Evolutionary conservation across 2,888 invertebrate genomes (phyloP), one percentile per base, ranked within the genome.

Genomic region (Eilema sororculum): DNA sequence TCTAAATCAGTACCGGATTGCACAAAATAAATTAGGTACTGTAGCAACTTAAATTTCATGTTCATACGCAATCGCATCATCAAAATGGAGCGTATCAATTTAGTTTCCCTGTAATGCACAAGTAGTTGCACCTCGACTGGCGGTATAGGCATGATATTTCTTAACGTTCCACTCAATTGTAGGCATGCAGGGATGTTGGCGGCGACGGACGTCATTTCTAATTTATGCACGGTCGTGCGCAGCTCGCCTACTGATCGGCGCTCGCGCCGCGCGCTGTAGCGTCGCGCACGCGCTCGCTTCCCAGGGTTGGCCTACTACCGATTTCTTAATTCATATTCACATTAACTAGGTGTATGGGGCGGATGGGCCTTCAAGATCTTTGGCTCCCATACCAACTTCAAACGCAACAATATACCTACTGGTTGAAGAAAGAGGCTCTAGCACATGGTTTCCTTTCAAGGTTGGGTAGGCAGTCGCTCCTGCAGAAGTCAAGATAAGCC

Each of bases 221-320:
- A 92, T 92, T 91, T 92, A 93, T 93, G 90, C 92, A 83, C 82
- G 85, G 84, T 92, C 92, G 93, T 92, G 92, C 86, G 71, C 89
- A 82, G 82, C 86, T 81, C 87, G 84, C 87, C 89, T 85, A 84
- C 88, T 81, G 84, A 83, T 85, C 77, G 83, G 84, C 85, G 81
- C 79, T 73, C 79, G 78, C 78, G 68, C 59, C 77, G 68, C 60
- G 28, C 20, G 60, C 74, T 68, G 79, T 70, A 78, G 68, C 71
- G 68, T 66, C 75, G 68, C 73, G 78, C 83, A 80, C 81, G 84
- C 84, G 81, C 79, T 67, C 59, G 41, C 41, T 62, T 58, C 37
- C 69, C 66, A 81, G 80, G 80, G 82, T 71, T 81, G 80, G 70
- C 22, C 62, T 25, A 62, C 46, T 6, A 46, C 20, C 2, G 20